phyloP scores from a whole-genome alignment of 1,140 invertebrate species.

The Drosophila equinoxialis region DNA sequence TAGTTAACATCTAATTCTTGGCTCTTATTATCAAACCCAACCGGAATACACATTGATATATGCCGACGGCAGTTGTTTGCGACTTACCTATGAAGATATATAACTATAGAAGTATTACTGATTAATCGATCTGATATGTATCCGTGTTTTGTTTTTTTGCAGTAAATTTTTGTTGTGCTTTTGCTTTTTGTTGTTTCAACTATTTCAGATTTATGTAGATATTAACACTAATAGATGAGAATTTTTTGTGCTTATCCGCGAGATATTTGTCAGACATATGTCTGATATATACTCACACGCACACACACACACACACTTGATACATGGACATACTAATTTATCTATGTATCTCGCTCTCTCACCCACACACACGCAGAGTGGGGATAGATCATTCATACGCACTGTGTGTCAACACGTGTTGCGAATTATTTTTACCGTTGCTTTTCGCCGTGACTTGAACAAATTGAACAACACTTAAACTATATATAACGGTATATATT shows the following conservation, averaged over 20 bases:
- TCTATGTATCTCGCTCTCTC: constrained; percentile 3
- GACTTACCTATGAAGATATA: constrained; percentile 2
- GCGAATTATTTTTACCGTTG: constrained; percentile 54
- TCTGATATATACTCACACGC: constrained; percentile 22
- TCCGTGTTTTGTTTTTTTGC: constrained; percentile 37
- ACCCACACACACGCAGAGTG: constrained; percentile 9
- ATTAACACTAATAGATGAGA: constrained; percentile 2
- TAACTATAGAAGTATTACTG: constrained; percentile 44
- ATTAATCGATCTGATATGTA: constrained; percentile 53
- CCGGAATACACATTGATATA: neutral
- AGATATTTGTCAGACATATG: constrained; percentile 42
- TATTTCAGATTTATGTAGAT: constrained; percentile 24
- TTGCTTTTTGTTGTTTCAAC: constrained; percentile 26
- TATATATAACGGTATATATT: constrained; percentile 23
- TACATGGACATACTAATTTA: neutral
- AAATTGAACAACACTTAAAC: constrained; percentile 51
- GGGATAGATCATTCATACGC: constrained; percentile 60
- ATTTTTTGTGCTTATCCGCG: constrained; percentile 10
- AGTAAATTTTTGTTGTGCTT: constrained; percentile 39
- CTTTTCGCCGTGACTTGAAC: constrained; percentile 58
- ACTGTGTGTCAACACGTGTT: constrained; percentile 74
- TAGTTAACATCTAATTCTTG: neutral
- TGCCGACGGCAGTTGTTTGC: constrained; percentile 36
- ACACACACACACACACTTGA: constrained; percentile 29
- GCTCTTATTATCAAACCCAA: neutral